Percentiles rank a stretch among this genome's conserved stretches.
These are phyloP conservation scores for Lagodon rhomboides DNA, from an alignment of 2,797 vertebrate genomes.

Conservation along the genomic window DNA sequence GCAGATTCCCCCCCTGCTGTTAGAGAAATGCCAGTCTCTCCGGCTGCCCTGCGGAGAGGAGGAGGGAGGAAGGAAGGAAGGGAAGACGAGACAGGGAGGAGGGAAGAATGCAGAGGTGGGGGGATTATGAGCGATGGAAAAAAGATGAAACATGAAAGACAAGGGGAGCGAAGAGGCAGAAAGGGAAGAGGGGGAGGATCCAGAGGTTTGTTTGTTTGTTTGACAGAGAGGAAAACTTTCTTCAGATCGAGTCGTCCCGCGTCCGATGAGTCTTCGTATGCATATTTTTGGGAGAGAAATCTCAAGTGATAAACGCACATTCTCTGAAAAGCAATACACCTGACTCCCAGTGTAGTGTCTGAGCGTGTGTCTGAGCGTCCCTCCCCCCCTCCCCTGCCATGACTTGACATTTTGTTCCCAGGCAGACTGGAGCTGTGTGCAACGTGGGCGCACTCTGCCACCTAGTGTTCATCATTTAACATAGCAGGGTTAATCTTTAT, in stretches of 20 bases:
- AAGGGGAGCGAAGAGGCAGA: slow-evolving; percentile 5
- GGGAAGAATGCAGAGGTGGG: background rate
- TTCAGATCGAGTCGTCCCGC: slow-evolving; percentile 15
- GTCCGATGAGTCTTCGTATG: slow-evolving; percentile 28
- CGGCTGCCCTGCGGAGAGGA: slow-evolving; percentile 73
- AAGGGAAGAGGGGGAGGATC: slow-evolving; percentile 6
- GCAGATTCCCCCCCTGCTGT: slow-evolving; percentile 75
- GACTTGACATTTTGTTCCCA: slow-evolving; percentile 67
- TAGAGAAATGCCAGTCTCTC: slow-evolving; percentile 83
- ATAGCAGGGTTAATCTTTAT: slow-evolving; percentile 65
- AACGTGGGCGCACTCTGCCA: slow-evolving; percentile 64
- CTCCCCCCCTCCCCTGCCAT: slow-evolving; percentile 56
- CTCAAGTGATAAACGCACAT: slow-evolving; percentile 55
- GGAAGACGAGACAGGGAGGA: slow-evolving; percentile 2
- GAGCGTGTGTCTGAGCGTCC: slow-evolving; percentile 68
- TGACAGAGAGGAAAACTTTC: background rate
- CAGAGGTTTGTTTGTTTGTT: slow-evolving; percentile 5
- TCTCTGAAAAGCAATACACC: slow-evolving; percentile 74
- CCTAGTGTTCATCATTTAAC: slow-evolving; percentile 66
- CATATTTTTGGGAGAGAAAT: slow-evolving; percentile 19
- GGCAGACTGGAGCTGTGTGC: slow-evolving; percentile 40
- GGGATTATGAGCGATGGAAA: background rate
- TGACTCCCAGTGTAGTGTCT: slow-evolving; percentile 48
- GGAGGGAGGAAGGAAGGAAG: slow-evolving; percentile 18
- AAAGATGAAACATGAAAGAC: slow-evolving; percentile 1